These are phyloP conservation scores for Cheilosia scutellata DNA, from an alignment of 2,888 invertebrate genomes.

Conservation along the genomic window DNA sequence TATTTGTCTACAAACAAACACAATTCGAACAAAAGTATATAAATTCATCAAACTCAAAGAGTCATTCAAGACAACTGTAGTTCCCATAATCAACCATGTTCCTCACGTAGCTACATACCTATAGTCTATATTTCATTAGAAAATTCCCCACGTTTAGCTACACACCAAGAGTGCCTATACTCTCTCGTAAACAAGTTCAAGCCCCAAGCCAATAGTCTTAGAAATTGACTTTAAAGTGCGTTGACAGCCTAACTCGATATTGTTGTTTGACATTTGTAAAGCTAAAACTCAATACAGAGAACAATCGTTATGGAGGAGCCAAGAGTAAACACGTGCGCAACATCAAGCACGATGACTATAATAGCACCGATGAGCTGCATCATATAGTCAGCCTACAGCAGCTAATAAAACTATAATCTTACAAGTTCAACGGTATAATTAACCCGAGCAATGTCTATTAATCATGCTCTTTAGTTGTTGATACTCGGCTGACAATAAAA, in stretches of 20 bases:
- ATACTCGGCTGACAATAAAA: not conserved
- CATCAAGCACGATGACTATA: not conserved
- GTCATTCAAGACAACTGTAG: no score
- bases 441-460: slow-evolving; percentile 10
- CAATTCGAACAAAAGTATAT: not conserved
- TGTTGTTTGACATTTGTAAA: slow-evolving; percentile 14
- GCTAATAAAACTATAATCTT: slow-evolving; percentile 10
- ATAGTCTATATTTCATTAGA: slow-evolving; percentile 23
- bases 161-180: not conserved
- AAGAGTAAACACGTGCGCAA: not conserved
- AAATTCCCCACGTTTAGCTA: not conserved
- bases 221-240: slow-evolving; percentile 16
- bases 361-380: not conserved
- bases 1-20: slow-evolving; percentile 7
- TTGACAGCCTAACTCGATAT: slow-evolving; percentile 15
- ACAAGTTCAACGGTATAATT: slow-evolving; percentile 37
- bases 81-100: not conserved
- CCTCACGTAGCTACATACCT: not conserved
- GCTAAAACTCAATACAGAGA: not conserved
- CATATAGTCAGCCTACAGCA: not conserved
- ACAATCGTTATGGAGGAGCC: not conserved
- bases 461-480: not conserved
- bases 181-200: not conserved
- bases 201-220: not conserved
- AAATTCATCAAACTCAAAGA: slow-evolving; percentile 14